A percentile compares a stretch with the other conserved stretches of the same genome.
Conservation (phyloP, 2,888 invertebrate genomes). For the Cephonodes hylas region DNA sequence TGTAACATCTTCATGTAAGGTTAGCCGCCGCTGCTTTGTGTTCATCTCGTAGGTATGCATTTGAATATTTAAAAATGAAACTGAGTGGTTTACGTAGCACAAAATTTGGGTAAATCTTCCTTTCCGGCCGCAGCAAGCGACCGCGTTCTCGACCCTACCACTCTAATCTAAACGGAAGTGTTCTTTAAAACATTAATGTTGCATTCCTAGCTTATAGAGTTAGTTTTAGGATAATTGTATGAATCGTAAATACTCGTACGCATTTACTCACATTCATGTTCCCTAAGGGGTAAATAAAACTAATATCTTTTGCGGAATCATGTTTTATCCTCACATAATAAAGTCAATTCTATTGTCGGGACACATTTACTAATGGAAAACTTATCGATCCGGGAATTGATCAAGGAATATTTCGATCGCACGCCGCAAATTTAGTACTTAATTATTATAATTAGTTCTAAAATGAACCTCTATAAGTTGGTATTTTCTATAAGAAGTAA, state of each 20-base stretch:
- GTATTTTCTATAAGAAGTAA: too few relatives aligned
- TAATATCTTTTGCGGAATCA: too few relatives aligned
- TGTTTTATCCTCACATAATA: too few relatives aligned
- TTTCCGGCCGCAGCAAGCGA: conserved; percentile 61
- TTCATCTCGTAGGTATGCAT: background rate
- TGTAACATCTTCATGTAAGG: background rate
- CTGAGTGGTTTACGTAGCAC: conserved; percentile 49
- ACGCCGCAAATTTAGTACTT: too few relatives aligned
- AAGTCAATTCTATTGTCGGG: too few relatives aligned
- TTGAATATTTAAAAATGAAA: conserved; percentile 33
- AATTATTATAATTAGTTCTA: too few relatives aligned
- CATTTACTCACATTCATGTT: too few relatives aligned
- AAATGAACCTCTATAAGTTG: too few relatives aligned
- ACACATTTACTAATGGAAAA: too few relatives aligned
- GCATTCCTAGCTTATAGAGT: conserved; percentile 30
- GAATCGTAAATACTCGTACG: conserved; percentile 20
- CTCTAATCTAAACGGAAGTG: conserved; percentile 50
- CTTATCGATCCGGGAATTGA: too few relatives aligned
- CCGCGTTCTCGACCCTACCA: conserved; percentile 34
- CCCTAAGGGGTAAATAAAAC: too few relatives aligned
- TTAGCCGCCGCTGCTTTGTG: background rate
- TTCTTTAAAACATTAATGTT: conserved; percentile 46
- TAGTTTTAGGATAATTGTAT: conserved; percentile 31
- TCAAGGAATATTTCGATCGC: too few relatives aligned
- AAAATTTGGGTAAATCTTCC: conserved; percentile 60